phyloP scores from a whole-genome alignment of 2,888 invertebrate species.

The Subacronicta megacephala region DNA sequence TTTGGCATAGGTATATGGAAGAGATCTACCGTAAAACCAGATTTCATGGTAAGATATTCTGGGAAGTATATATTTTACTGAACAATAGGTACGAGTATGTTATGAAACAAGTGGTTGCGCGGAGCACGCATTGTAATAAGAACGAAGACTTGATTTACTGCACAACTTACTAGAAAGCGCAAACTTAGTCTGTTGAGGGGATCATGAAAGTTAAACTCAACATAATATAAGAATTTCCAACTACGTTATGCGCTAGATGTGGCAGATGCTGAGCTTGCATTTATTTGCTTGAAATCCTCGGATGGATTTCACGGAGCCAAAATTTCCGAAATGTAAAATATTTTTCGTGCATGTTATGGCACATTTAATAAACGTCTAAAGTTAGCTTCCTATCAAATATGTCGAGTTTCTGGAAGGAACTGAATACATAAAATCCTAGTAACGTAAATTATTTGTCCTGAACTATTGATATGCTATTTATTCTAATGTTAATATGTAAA shows the following conservation, averaged over 20 bases:
- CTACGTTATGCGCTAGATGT: slow-evolving; percentile 43
- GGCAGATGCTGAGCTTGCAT: slow-evolving; percentile 39
- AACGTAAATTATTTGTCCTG: too few relatives aligned
- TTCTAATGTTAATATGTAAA: too few relatives aligned
- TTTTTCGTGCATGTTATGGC: slow-evolving; percentile 18
- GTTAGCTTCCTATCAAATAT: slow-evolving; percentile 2
- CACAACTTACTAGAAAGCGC: slow-evolving; percentile 54
- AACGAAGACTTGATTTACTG: slow-evolving; percentile 59
- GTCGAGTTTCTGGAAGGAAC: background rate
- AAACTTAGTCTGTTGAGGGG: slow-evolving; percentile 56
- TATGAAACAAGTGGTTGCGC: slow-evolving; percentile 50
- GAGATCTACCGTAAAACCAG: too few relatives aligned
- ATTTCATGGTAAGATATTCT: background rate
- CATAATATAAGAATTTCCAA: slow-evolving; percentile 57
- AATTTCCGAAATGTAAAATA: slow-evolving; percentile 34
- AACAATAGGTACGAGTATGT: too few relatives aligned
- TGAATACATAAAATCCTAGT: too few relatives aligned
- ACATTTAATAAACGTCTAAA: too few relatives aligned
- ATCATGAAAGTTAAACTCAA: slow-evolving; percentile 58
- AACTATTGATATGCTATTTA: too few relatives aligned
- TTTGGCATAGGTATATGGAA: too few relatives aligned
- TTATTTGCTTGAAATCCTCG: slow-evolving; percentile 40
- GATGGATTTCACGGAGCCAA: slow-evolving; percentile 36
- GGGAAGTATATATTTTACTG: background rate
- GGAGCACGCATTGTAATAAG: slow-evolving; percentile 52